Conservation (phyloP, 2,797 vertebrate genomes). For the Sebastes miniatus region DNA sequence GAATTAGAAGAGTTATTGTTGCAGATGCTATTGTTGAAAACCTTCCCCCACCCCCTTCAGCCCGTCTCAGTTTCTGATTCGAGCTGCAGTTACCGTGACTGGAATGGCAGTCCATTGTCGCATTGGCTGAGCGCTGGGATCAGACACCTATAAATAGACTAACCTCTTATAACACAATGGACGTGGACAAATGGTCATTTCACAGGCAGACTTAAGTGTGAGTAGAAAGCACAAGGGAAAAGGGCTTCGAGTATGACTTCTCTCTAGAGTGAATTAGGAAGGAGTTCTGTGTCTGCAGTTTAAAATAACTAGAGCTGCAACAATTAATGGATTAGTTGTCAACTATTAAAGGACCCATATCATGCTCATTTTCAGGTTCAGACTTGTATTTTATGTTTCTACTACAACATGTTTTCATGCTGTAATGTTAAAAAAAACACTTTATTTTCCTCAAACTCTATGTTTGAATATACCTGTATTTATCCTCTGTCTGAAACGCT, state of each 20-base stretch:
- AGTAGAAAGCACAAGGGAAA: not conserved
- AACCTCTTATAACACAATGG: conserved; percentile 49
- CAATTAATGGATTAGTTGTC: too few species aligned
- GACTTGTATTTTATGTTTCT: too few species aligned
- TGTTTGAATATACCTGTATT: too few species aligned
- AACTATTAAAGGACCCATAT: too few species aligned
- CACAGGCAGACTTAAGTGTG: conserved; percentile 21
- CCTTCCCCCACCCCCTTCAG: conserved; percentile 26
- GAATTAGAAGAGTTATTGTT: conserved; percentile 60
- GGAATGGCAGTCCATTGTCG: conserved; percentile 49
- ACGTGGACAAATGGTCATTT: conserved; percentile 55
- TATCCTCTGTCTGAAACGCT: too few species aligned
- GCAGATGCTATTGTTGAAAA: conserved; percentile 51
- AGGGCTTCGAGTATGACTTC: not conserved
- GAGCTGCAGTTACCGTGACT: conserved; percentile 63
- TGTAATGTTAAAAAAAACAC: too few species aligned
- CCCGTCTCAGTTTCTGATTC: conserved; percentile 52
- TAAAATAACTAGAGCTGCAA: not conserved
- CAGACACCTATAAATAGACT: conserved; percentile 73
- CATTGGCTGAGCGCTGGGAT: conserved; percentile 39
- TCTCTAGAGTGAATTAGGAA: not conserved
- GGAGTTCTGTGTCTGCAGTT: not conserved
- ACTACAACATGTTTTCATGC: too few species aligned
- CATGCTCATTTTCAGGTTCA: too few species aligned
- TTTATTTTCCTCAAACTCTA: too few species aligned